Percentiles rank a stretch among this genome's conserved stretches.
Evolutionary conservation across 2,888 invertebrate genomes (phyloP).

Genomic region (Octodonta nipae): DNA sequence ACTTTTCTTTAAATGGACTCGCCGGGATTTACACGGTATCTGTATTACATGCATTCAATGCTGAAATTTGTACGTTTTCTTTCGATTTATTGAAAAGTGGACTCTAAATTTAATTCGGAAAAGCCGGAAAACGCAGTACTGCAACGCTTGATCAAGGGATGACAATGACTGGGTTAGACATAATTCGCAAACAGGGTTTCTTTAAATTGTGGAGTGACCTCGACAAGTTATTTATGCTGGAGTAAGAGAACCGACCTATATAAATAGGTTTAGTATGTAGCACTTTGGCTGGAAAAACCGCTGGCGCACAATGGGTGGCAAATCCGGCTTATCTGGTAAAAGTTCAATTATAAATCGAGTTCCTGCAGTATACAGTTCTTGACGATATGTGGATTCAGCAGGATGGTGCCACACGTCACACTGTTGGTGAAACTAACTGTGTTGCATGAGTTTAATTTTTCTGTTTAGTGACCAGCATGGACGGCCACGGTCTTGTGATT

Average conservation of each 20-base stretch:
- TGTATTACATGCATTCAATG: too few relatives aligned
- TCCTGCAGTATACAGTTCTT: too few relatives aligned
- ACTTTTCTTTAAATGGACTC: too few relatives aligned
- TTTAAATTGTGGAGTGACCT: slow-evolving; percentile 77
- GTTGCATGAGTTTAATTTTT: too few relatives aligned
- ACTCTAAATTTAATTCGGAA: slow-evolving; percentile 82
- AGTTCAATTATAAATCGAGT: slow-evolving; percentile 90
- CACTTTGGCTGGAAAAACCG: slow-evolving; percentile 22
- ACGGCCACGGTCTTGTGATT: too few relatives aligned
- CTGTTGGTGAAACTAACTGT: too few relatives aligned
- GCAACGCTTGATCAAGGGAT: slow-evolving; percentile 64
- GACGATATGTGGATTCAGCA: too few relatives aligned
- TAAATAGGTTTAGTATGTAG: background rate
- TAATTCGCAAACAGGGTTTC: slow-evolving; percentile 72
- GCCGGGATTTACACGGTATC: too few relatives aligned
- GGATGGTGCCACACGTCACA: too few relatives aligned
- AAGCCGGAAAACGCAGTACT: slow-evolving; percentile 11
- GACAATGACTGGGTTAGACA: slow-evolving; percentile 66
- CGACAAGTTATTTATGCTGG: slow-evolving; percentile 72
- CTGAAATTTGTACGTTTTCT: too few relatives aligned
- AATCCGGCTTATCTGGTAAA: slow-evolving; percentile 88
- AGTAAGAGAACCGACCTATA: slow-evolving; percentile 75
- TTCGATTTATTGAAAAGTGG: slow-evolving; percentile 87
- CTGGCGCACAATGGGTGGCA: slow-evolving; percentile 74
- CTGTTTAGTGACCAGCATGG: too few relatives aligned